phyloP scores from a whole-genome alignment of 2,797 vertebrate genomes.

The Spinibarbus caldwelli region DNA sequence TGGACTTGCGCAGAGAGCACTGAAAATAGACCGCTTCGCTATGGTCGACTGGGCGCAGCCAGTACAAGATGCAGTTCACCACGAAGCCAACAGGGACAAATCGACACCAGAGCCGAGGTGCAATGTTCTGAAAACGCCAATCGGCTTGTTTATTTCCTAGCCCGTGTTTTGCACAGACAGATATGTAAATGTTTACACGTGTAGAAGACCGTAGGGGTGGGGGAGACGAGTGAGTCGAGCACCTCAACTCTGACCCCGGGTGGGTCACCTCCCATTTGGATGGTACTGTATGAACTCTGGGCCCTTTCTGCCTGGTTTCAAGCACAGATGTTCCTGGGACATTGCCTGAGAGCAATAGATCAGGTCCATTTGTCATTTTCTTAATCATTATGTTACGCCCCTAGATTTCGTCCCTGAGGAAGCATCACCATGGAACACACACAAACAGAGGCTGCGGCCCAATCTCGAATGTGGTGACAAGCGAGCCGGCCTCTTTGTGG shows the following conservation, averaged over 20 bases:
- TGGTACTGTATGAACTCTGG: slow-evolving; percentile 49
- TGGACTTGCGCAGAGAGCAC: slow-evolving; percentile 3
- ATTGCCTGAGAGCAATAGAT: slow-evolving; percentile 60
- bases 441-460: slow-evolving; percentile 40
- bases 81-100: slow-evolving; percentile 46
- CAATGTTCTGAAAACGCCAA: slow-evolving; percentile 59
- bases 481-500: slow-evolving; percentile 34
- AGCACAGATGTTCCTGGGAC: slow-evolving; percentile 59
- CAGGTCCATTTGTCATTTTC: slow-evolving; percentile 47
- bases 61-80: slow-evolving; percentile 44
- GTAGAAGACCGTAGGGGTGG: slow-evolving; percentile 29
- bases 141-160: slow-evolving; percentile 63
- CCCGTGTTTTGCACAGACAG: slow-evolving; percentile 61
- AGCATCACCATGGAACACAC: slow-evolving; percentile 44
- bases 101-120: slow-evolving; percentile 42
- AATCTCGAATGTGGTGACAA: slow-evolving; percentile 44
- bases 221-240: slow-evolving; percentile 27
- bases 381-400: slow-evolving; percentile 48
- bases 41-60: slow-evolving; percentile 35
- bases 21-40: slow-evolving; percentile 21
- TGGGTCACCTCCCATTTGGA: slow-evolving; percentile 39
- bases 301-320: slow-evolving; percentile 43
- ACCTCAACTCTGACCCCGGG: slow-evolving; percentile 26
- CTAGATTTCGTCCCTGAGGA: slow-evolving; percentile 19
- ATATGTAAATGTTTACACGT: slow-evolving; percentile 70